Evolutionary conservation across 2,888 invertebrate genomes (phyloP), one percentile per base, ranked within the genome.

Genomic region (Lamproptera curius): DNA sequence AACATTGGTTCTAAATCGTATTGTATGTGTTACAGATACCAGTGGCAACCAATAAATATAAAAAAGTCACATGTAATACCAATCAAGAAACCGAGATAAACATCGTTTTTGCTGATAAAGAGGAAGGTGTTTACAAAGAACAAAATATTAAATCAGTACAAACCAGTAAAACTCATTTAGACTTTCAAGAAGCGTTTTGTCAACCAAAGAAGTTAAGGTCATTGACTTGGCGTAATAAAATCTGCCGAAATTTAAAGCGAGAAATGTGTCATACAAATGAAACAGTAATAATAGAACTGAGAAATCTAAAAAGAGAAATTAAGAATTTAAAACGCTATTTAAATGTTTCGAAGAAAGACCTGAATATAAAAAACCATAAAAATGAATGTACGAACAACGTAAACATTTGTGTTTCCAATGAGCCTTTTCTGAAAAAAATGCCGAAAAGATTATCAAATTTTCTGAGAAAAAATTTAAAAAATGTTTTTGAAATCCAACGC

Each of bases 381-480:
- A 20, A 44, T 14, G 2, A 31, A 15, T 42, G 11, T 16, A 14
- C 10, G 2, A 35, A 40, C 5, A 16, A 10, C 16, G n/a, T 15
- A 26, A 5, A 8, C 5, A 16, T n/a, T 34, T 28, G 11, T 14
- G 33, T 2, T 6, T 13, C 10, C 33, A 15, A 16, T 8, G 17
- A 41, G n/a, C 1, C 20, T 17, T n/a, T n/a, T n/a, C 1, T 17
- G 2, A 10, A 17, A 13, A 6, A 11, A 11, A 10, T 28, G 26
- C 10, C 13, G 16, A 34, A 26, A 13, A 48, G 16, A 39, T 15
- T 39, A 1, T 16, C 34, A 10, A 9, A 9, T 17, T 16, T 35
- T 26, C 34, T 23, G 33, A 34, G 41, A 14, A 48, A 48, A 14
- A 11, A 43, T 33, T 34, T 34, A 9, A 48, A 43, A 1, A 20